A percentile compares a stretch with the other conserved stretches of the same genome.
phyloP scores from a whole-genome alignment of 2,888 invertebrate species.

The Mythimna loreyi region DNA sequence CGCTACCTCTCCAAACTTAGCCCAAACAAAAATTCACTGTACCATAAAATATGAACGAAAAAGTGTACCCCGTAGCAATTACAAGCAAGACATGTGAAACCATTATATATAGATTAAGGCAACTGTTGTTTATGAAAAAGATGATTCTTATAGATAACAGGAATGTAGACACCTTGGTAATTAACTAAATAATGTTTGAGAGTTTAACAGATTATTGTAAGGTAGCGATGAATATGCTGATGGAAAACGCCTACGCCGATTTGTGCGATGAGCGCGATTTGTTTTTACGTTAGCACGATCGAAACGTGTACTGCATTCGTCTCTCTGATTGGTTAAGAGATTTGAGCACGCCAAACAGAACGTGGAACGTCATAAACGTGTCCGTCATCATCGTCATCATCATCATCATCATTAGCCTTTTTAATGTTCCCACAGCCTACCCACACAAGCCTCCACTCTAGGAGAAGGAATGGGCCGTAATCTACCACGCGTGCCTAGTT shows the following conservation, averaged over 20 bases:
- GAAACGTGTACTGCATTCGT: too few species aligned
- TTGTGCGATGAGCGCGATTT: not conserved
- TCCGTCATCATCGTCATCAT: too few species aligned
- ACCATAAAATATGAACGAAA: slow-evolving; percentile 87
- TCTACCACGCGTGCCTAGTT: too few species aligned
- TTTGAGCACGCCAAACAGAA: too few species aligned
- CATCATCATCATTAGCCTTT: too few species aligned
- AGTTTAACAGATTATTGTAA: slow-evolving; percentile 37
- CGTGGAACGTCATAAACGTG: too few species aligned
- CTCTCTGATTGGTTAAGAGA: too few species aligned
- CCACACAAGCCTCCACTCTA: too few species aligned
- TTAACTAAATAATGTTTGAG: slow-evolving; percentile 41
- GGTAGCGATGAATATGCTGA: slow-evolving; percentile 40
- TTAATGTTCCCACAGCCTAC: too few species aligned
- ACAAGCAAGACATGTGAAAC: slow-evolving; percentile 87
- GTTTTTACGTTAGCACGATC: too few species aligned
- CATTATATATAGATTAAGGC: slow-evolving; percentile 89
- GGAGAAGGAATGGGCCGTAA: too few species aligned
- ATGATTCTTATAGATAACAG: slow-evolving; percentile 80
- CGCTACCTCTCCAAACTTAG: slow-evolving; percentile 61
- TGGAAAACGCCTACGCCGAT: slow-evolving; percentile 26
- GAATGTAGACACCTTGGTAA: slow-evolving; percentile 48
- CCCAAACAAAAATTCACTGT: slow-evolving; percentile 73
- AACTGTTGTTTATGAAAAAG: slow-evolving; percentile 80
- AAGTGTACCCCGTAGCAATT: slow-evolving; percentile 85